Conservation (phyloP, 37 sponge, comb jelly and placozoan species). For the Spongia lamella region DNA sequence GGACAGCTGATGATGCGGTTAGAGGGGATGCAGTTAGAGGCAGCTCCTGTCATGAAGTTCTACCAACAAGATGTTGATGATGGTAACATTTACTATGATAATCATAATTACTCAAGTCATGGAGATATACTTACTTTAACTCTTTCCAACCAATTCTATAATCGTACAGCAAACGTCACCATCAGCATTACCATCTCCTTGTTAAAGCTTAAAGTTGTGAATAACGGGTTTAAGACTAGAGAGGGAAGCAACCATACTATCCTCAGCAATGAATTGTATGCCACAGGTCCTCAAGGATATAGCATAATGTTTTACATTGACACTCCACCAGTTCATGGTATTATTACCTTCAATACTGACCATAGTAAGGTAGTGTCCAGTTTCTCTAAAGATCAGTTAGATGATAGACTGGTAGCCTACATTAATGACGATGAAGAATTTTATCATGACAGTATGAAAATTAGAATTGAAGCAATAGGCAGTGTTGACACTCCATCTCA, state of each 20-base stretch:
- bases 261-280: constrained; percentile 17
- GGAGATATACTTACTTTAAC: too few relatives aligned
- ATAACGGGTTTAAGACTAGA: constrained; percentile 11
- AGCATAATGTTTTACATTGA: background rate
- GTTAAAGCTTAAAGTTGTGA: constrained; percentile 27
- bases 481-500: constrained; percentile 1
- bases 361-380: background rate
- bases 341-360: background rate
- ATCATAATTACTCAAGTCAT: too few relatives aligned
- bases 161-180: background rate
- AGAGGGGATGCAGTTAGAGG: too few relatives aligned
- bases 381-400: constrained; percentile 13
- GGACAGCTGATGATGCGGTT: too few relatives aligned
- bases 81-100: too few relatives aligned
- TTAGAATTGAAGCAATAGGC: constrained; percentile 1
- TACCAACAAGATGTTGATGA: too few relatives aligned
- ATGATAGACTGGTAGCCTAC: constrained; percentile 21
- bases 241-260: constrained; percentile 37
- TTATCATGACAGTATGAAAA: constrained; percentile 32
- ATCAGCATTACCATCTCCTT: constrained; percentile 12
- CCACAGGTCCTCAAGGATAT: constrained; percentile 36
- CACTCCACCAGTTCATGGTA: constrained; percentile 15
- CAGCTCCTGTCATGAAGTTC: too few relatives aligned
- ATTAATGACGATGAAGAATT: constrained; percentile 13
- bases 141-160: background rate